phyloP scores from a whole-genome alignment of 1,140 invertebrate species.

The Zeugodacus cucurbitae region DNA sequence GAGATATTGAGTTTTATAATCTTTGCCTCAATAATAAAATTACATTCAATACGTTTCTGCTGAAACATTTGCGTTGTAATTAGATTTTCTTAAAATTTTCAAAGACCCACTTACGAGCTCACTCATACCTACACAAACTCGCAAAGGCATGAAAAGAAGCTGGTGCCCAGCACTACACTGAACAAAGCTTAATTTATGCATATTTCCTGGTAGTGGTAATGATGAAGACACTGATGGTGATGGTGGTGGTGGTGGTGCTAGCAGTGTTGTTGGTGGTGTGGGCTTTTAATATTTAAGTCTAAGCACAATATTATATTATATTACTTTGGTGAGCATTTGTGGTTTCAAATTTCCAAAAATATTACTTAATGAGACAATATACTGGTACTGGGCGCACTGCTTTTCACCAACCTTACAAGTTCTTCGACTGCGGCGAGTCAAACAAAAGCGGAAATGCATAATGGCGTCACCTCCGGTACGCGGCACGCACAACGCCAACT shows the following conservation, averaged over 20 bases:
- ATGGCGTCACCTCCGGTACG: conserved; percentile 21
- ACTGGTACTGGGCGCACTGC: too few species aligned
- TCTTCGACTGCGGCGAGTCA: background rate
- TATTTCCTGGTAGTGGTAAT: background rate
- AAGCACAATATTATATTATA: background rate
- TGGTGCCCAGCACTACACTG: background rate
- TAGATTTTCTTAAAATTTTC: conserved; percentile 16
- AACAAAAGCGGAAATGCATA: conserved; percentile 36
- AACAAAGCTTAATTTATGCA: background rate
- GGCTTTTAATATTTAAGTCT: background rate
- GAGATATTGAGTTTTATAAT: too few species aligned
- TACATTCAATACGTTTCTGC: background rate
- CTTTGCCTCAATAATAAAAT: background rate
- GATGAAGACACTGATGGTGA: background rate
- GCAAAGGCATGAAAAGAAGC: background rate
- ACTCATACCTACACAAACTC: background rate
- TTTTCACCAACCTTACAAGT: background rate
- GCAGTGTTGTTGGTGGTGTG: background rate
- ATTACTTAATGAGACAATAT: conserved; percentile 22
- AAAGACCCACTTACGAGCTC: background rate
- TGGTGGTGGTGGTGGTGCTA: background rate
- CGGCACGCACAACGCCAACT: background rate
- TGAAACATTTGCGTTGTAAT: background rate
- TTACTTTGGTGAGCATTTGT: conserved; percentile 27
- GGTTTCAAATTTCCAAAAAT: conserved; percentile 37